Percentiles rank a stretch among this genome's conserved stretches.
Conservation (phyloP, 1,140 invertebrate genomes). For the Druon quercuslanigerum region DNA sequence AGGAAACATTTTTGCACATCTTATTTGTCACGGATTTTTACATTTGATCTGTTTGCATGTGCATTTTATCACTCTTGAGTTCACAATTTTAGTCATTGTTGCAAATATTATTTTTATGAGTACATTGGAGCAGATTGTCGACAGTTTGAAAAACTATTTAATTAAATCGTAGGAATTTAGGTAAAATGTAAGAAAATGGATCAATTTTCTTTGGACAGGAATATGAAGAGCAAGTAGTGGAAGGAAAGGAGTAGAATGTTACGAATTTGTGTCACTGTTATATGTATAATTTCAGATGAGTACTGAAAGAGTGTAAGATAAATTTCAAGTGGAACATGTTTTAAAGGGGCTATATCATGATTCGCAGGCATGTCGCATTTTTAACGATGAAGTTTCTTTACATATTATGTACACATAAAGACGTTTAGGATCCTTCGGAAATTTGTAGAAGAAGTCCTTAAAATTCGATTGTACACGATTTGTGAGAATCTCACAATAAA, state of each 20-base stretch:
- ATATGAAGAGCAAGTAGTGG: slow-evolving; percentile 9
- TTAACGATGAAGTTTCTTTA: slow-evolving; percentile 17
- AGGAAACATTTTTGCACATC: slow-evolving; percentile 57
- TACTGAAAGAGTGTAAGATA: background rate
- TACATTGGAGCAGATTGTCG: slow-evolving; percentile 61
- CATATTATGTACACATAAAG: slow-evolving; percentile 6
- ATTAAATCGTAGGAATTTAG: background rate
- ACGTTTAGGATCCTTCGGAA: slow-evolving; percentile 29
- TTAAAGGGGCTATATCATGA: slow-evolving; percentile 15
- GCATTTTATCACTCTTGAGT: slow-evolving; percentile 37
- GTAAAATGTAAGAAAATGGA: background rate
- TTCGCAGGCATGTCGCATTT: slow-evolving; percentile 5
- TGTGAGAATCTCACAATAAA: slow-evolving; percentile 14
- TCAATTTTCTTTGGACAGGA: background rate
- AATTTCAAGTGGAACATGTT: slow-evolving; percentile 21
- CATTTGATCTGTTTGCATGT: slow-evolving; percentile 49
- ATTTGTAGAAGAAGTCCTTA: slow-evolving; percentile 18
- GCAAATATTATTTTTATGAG: slow-evolving; percentile 42
- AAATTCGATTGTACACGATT: background rate
- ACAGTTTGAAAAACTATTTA: slow-evolving; percentile 38
- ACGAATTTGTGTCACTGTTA: background rate
- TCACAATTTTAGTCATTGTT: slow-evolving; percentile 38
- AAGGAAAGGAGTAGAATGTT: slow-evolving; percentile 27
- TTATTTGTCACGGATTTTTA: slow-evolving; percentile 63
- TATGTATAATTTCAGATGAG: slow-evolving; percentile 4